Base-by-base conservation (phyloP, 2,113 vertebrate genomes). In the Alosa alosa region DNA sequence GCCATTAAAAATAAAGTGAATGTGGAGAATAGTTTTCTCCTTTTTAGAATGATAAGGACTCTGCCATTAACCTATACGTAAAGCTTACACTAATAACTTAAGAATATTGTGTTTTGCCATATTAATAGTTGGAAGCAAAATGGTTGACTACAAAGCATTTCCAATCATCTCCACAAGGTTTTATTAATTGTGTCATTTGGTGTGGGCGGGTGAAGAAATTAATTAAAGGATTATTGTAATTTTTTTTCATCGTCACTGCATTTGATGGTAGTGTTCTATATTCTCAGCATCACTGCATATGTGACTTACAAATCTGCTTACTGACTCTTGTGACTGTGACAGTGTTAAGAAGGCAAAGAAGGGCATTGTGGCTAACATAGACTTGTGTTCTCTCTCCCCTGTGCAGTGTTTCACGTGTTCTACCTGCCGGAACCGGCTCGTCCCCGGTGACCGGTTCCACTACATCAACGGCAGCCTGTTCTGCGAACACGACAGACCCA, bases 391-490 rank as follows among this genome's bases (percentile, higher is more conserved):
- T 55, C 36, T 75, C 47, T 84, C 31, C 55, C 31, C 25, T 50
- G 92, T 83, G 10, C 95, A 99, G 98, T 99, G 98, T 97, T 99
- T 99, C 95, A 99, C 98, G 68, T 99, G 98, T 96, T 99, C 98
- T 95, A 99, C 98, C 96, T 99, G 98, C 96, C 98, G 98, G 96
- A 99, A 99, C 96, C 97, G 98, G 92, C 96, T 99, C 90, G 97
- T 99, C 94, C 98, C 98, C 0, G 98, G 98, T 90, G 98, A 99
- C 93, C 95, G 98, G 94, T 99, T 99, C 96, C 98, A 99, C 97
- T 99, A 99, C 96, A 98, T 99, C 97, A 99, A 99, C 94, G 98
- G 98, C 97, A 99, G 97, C 97, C 97, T 99, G 97, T 99, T 99
- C 96, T 99, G 98, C 91, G 98, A 99, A 97, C 98, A 99, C 95